Conservation (phyloP, 35 echinoderm and acorn worm species). For the Acanthaster planci region DNA sequence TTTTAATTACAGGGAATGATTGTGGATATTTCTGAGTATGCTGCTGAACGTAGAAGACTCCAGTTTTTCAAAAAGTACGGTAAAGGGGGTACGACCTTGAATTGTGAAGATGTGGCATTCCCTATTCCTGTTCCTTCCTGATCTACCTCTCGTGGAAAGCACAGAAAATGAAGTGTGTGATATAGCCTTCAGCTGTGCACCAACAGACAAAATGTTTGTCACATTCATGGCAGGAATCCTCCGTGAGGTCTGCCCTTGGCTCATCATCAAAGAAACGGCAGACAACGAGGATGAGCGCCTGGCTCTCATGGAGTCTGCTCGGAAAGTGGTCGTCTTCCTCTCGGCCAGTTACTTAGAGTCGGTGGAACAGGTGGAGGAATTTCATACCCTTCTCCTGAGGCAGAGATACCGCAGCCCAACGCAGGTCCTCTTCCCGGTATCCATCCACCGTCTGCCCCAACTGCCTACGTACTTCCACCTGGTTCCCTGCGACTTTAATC, state of each 20-base stretch:
- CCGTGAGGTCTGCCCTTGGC: constrained; percentile 12
- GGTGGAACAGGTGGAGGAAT: constrained; percentile 82
- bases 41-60: background rate
- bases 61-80: constrained; percentile 24
- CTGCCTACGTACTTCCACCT: constrained; percentile 89
- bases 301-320: constrained; percentile 39
- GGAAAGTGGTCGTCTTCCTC: constrained; percentile 40
- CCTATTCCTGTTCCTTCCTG: background rate
- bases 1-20: background rate
- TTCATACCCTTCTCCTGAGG: constrained; percentile 87
- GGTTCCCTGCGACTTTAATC: constrained; percentile 42
- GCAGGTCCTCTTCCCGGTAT: constrained; percentile 64
- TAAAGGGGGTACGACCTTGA: background rate
- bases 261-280: constrained; percentile 33
- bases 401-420: constrained; percentile 47
- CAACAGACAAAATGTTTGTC: constrained; percentile 52
- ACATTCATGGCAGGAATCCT: constrained; percentile 44
- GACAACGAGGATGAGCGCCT: constrained; percentile 39
- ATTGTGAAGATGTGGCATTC: background rate
- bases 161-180: constrained; percentile 27
- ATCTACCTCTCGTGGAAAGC: background rate
- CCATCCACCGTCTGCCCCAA: constrained; percentile 60
- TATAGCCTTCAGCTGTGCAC: constrained; percentile 58
- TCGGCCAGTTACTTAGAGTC: constrained; percentile 83
- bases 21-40: background rate